These are phyloP conservation scores for Drosophila colorata DNA, from an alignment of 2,888 invertebrate species.

Conservation along the genomic window DNA sequence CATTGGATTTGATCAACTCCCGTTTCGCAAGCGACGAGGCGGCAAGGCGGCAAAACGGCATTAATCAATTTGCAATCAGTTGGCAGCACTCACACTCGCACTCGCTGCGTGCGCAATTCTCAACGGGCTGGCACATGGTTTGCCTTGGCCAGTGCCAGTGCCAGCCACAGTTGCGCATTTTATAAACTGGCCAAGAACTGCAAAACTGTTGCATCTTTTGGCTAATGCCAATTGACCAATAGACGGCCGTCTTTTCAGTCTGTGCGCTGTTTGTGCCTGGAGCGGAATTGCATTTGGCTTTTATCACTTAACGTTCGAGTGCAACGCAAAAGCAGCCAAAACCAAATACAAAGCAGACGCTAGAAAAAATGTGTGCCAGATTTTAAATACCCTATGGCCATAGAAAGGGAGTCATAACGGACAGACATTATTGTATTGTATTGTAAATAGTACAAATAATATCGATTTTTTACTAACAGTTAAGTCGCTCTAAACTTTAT, in stretches of 20 bases:
- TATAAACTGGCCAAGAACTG: conserved; percentile 5
- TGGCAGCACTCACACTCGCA: conserved; percentile 19
- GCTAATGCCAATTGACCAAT: conserved; percentile 6
- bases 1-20: conserved; percentile 36
- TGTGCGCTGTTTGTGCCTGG: conserved; percentile 35
- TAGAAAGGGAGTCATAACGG: background rate
- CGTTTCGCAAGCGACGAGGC: conserved; percentile 21
- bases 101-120: conserved; percentile 27
- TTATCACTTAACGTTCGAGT: conserved; percentile 45
- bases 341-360: conserved; percentile 6
- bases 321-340: conserved; percentile 11
- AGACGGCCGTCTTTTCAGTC: conserved; percentile 2
- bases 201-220: conserved; percentile 23
- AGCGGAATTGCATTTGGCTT: conserved; percentile 50
- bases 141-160: conserved; percentile 18
- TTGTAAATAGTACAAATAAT: too few species aligned
- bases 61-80: conserved; percentile 60
- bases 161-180: conserved; percentile 20
- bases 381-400: background rate
- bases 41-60: conserved; percentile 28
- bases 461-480: background rate
- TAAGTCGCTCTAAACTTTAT: background rate
- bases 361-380: background rate
- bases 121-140: conserved; percentile 41
- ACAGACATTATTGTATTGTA: too few species aligned